A percentile compares a stretch with the other conserved stretches of the same genome.
phyloP scores from a whole-genome alignment of 2,113 vertebrate genomes.

The Oreochromis niloticus region DNA sequence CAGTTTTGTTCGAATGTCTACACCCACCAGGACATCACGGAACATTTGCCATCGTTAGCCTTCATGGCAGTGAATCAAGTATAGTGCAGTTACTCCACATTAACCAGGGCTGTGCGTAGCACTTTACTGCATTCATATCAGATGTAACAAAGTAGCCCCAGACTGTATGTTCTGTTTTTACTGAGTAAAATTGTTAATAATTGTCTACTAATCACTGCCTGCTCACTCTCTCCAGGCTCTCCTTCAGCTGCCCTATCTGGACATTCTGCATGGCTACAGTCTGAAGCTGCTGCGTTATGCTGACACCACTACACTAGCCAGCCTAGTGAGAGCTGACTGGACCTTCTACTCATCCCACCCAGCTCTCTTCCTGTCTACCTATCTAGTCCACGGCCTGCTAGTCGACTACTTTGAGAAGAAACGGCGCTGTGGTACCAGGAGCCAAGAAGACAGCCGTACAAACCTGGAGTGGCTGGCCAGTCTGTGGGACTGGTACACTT shows the following conservation, averaged over 20 bases:
- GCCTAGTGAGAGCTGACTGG: slow-evolving; percentile 93
- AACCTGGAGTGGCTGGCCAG: slow-evolving; percentile 96
- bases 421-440: slow-evolving; percentile 77
- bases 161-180: neutral
- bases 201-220: neutral
- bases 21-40: neutral
- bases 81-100: rapidly evolving
- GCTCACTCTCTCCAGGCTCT: slow-evolving; percentile 69
- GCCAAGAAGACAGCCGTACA: slow-evolving; percentile 85
- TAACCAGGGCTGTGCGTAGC: neutral
- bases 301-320: slow-evolving; percentile 90
- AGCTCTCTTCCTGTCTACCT: slow-evolving; percentile 92
- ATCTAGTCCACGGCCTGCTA: slow-evolving; percentile 89
- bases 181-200: neutral
- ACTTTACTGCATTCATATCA: neutral
- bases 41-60: neutral
- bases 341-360: slow-evolving; percentile 97
- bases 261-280: slow-evolving; percentile 90
- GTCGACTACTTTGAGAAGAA: slow-evolving; percentile 98
- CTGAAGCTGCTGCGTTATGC: slow-evolving; percentile 91
- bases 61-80: neutral
- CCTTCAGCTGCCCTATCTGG: slow-evolving; percentile 91
- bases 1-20: neutral
- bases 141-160: neutral
- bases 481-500: slow-evolving; percentile 98